Base-by-base conservation (phyloP, 2,888 invertebrate species). In the Gasteruption jaculator region DNA sequence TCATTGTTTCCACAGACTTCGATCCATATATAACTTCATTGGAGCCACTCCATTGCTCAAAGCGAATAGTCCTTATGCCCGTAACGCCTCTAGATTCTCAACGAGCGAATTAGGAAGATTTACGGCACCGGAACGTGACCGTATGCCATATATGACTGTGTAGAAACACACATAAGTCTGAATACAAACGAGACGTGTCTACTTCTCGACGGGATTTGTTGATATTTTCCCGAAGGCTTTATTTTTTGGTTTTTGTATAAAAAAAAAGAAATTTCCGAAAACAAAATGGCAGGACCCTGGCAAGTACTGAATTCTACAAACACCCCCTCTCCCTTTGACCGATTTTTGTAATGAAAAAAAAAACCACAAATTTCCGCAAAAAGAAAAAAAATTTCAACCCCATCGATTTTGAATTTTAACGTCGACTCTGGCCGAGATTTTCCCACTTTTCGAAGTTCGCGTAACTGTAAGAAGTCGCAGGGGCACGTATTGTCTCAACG, bases 101-200 rank as follows among this genome's bases (percentile, higher is more conserved):
- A 49, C 58, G 46, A 58, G 52, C 52, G 60, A 60, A 61, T 63
- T 60, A 58, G 54, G 52, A 52, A 60, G 62, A 63, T 63, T 63
- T 63, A 63, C 56, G 58, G 46, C 46, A 43, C 35, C 36, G 46
- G 51, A 43, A 61, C 63, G 62, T 63, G 63, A 58, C 60, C 57
- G 52, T 50, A 52, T n/a, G n/a, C n/a, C n/a, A n/a, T n/a, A n/a
- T n/a, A n/a, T n/a, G n/a, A n/a, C n/a, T n/a, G n/a, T n/a, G n/a
- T n/a, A n/a, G n/a, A n/a, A n/a, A n/a, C n/a, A n/a, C n/a, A n/a
- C n/a, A n/a, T n/a, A n/a, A n/a, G n/a, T n/a, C n/a, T n/a, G n/a
- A n/a, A n/a, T n/a, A n/a, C n/a, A n/a, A n/a, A 32, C 48, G 27
- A 44, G 41, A 45, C 34, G 25, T 21, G 40, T n/a, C n/a, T n/a